A percentile compares a stretch with the other conserved stretches of the same genome.
Conservation (phyloP, 2,797 vertebrate genomes). For the Chaenodraco wilsoni region DNA sequence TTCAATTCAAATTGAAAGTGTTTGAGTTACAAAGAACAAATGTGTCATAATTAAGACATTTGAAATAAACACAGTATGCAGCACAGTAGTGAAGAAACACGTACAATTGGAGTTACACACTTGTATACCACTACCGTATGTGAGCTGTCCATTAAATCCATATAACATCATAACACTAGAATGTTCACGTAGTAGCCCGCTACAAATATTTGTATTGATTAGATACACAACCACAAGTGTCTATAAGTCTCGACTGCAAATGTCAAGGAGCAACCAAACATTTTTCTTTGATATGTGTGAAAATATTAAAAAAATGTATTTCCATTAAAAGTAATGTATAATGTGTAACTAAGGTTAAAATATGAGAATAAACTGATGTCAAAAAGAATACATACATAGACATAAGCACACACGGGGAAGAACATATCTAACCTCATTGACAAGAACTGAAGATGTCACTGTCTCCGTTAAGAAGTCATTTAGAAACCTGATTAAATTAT, state of each 20-base stretch:
- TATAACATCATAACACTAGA: constrained; percentile 10
- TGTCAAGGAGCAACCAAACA: too few species aligned
- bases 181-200: too few species aligned
- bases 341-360: too few species aligned
- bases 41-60: background rate
- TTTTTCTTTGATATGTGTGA: too few species aligned
- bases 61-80: background rate
- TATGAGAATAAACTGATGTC: too few species aligned
- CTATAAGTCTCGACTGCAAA: too few species aligned
- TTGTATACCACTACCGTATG: background rate
- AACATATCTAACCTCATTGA: constrained; percentile 44
- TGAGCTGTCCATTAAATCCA: background rate
- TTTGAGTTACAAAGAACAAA: background rate
- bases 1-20: background rate
- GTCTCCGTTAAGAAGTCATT: constrained; percentile 41
- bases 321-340: too few species aligned
- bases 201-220: too few species aligned
- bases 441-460: constrained; percentile 54
- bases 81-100: background rate
- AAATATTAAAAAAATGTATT: too few species aligned
- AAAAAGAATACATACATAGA: too few species aligned
- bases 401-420: background rate
- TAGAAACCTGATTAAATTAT: constrained; percentile 59
- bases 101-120: background rate
- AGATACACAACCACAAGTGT: too few species aligned